Percentiles rank a stretch among this genome's conserved stretches.
These are phyloP conservation scores for Papilio polyxenes DNA, from an alignment of 1,140 invertebrate species.

Conservation along the genomic window DNA sequence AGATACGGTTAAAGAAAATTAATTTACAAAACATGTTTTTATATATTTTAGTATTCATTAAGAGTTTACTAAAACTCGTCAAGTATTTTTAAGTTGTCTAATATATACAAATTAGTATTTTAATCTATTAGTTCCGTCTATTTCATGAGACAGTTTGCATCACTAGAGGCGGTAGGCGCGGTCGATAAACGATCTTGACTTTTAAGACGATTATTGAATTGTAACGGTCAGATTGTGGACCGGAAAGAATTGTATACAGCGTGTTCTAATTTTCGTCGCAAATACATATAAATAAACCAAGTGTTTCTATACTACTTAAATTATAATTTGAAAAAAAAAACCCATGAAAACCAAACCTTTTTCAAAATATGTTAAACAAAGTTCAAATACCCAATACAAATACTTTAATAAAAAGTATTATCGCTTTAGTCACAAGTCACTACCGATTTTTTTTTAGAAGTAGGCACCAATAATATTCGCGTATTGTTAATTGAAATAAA, in stretches of 20 bases:
- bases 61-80: neutral
- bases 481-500: neutral
- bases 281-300: neutral
- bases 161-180: slow-evolving; percentile 71
- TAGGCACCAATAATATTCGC: too few relatives aligned
- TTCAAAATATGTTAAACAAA: too few relatives aligned
- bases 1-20: too few relatives aligned
- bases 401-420: too few relatives aligned
- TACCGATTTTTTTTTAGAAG: too few relatives aligned
- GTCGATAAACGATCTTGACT: slow-evolving; percentile 74
- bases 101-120: neutral
- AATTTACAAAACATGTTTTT: too few relatives aligned
- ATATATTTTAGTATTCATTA: too few relatives aligned
- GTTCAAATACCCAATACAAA: too few relatives aligned
- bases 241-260: slow-evolving; percentile 68
- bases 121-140: neutral
- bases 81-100: neutral
- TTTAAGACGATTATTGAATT: slow-evolving; percentile 80
- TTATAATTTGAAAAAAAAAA: too few relatives aligned
- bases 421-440: too few relatives aligned
- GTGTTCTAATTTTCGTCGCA: slow-evolving; percentile 33
- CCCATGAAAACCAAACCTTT: too few relatives aligned
- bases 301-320: too few relatives aligned
- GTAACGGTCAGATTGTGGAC: slow-evolving; percentile 79
- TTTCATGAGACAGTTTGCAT: slow-evolving; percentile 35